Base-by-base conservation (phyloP, 2,797 vertebrate species). In the Pteronotus mesoamericanus region DNA sequence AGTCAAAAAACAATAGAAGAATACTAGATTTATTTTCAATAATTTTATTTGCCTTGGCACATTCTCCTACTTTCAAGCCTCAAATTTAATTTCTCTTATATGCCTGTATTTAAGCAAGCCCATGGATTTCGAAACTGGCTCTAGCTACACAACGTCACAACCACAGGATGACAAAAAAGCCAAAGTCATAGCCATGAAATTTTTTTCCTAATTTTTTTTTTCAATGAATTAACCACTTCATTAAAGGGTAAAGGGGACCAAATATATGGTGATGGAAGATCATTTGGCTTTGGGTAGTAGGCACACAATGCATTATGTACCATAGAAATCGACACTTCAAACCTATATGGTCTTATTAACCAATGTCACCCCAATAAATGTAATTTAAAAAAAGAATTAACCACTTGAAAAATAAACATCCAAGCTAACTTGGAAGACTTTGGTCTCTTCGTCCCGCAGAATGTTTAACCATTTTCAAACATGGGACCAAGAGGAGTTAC, bases 171-270 rank as follows among this genome's bases (percentile, higher is more conserved):
- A 82, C 59, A 75, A 57, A 74, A 89, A n/a, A 86, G 37, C 68
- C 69, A 92, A 72, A n/a, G 32, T 91, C 59, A 39, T 21, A 64
- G 37, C 46, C 39, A 86, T 80, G 37, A 37, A 66, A 14, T 21
- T 3, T 32, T 89, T 86, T 92, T 80, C 34, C 19, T 94, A 26
- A 32, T 78, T 91, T 96, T 85, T 55, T n/a, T 79, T 89, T 94
- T 71, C 61, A 83, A 22, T 72, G 46, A 89, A 16, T 42, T 86
- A 59, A 42, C 12, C n/a, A 79, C 46, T 79, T 83, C 34, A 37
- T 55, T 55, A 26, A 78, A 78, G 75, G 34, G 51, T 37, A 55
- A 55, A 78, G 21, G 75, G 7, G 18, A 51, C 51, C 75, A 55
- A 78, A 37, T 78, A 78, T 24, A 37, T 18, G 14, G 11, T 78